Conservation (phyloP, 2,113 vertebrate genomes). For the Epinephelus fuscoguttatus region DNA sequence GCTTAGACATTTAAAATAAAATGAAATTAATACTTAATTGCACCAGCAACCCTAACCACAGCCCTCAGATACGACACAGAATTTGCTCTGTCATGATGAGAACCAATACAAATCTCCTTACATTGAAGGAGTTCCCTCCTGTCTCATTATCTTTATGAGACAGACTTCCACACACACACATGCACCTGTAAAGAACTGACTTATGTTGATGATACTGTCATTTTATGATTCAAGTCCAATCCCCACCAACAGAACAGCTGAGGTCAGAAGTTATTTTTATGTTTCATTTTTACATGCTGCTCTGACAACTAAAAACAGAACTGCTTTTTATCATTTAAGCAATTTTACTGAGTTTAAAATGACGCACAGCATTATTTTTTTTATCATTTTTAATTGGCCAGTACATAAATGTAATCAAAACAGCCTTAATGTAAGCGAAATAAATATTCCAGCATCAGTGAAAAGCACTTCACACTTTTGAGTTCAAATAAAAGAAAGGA, state of each 20-base stretch:
- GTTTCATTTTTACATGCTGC: background rate
- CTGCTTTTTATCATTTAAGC: background rate
- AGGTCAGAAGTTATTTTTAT: background rate
- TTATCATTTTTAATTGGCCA: background rate
- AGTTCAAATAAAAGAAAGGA: conserved; percentile 1
- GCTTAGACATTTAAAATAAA: no score
- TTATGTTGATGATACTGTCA: background rate
- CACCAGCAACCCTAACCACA: background rate
- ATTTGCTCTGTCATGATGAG: background rate
- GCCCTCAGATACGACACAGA: background rate
- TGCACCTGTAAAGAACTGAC: background rate
- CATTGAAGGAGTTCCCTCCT: background rate
- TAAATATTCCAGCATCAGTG: background rate
- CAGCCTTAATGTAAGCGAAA: background rate
- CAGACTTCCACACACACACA: background rate
- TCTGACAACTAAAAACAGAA: background rate
- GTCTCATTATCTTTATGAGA: conserved; percentile 17
- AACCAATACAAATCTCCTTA: background rate
- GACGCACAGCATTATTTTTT: background rate
- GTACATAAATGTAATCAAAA: background rate
- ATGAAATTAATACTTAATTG: background rate
- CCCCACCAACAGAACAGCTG: background rate
- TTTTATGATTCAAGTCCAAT: conserved; percentile 12
- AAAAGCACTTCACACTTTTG: background rate
- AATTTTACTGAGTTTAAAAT: background rate